Evolutionary conservation across 2,797 vertebrate species (phyloP), one percentile per base, ranked within the genome.

Genomic region (Sebastes paucispinis): DNA sequence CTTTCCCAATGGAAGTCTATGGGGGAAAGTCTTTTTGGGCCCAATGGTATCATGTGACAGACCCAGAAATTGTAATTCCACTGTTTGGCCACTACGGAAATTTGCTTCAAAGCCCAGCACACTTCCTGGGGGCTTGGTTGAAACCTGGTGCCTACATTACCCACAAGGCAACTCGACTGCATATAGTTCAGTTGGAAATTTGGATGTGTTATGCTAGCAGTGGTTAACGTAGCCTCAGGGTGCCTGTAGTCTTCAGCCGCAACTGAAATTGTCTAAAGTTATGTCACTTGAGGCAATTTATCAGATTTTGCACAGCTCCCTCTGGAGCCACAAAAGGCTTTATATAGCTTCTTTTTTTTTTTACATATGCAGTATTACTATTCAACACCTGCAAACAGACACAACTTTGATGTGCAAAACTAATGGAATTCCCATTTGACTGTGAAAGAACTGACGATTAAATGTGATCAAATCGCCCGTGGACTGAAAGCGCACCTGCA

Each of bases 11-110:
- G 43, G 7, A 47, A 47, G 43, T 47, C 7, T 8, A 47, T 47
- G 16, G 43, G 14, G 16, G 18, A 47, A 47, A 47, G 16, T 0
- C 7, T 47, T 47, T 47, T 47, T 47, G 16, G 16, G 43, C 1
- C 43, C 1, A 47, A 47, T 8, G 43, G 43, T 0, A 18, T 47
- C 43, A 47, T 18, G 16, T 47, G 43, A 47, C 43, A 18, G 7
- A 47, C 43, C 43, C 16, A 47, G 7, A 47, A 47, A 47, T 18
- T 20, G 43, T 47, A 47, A 20, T 20, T 47, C 43, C 43, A 47
- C 16, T 16, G 0, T 47, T 47, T 47, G 43, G 16, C 43, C 16
- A 18, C 43, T 47, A 20, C 1, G 43, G 0, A 47, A 8, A 47
- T 47, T 20, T 47, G 43, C 43, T 47, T 47, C 16, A 20, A 8